A percentile compares a stretch with the other conserved stretches of the same genome.
Conservation (phyloP, 2,888 invertebrate species). For the Erpobdella octoculata region DNA sequence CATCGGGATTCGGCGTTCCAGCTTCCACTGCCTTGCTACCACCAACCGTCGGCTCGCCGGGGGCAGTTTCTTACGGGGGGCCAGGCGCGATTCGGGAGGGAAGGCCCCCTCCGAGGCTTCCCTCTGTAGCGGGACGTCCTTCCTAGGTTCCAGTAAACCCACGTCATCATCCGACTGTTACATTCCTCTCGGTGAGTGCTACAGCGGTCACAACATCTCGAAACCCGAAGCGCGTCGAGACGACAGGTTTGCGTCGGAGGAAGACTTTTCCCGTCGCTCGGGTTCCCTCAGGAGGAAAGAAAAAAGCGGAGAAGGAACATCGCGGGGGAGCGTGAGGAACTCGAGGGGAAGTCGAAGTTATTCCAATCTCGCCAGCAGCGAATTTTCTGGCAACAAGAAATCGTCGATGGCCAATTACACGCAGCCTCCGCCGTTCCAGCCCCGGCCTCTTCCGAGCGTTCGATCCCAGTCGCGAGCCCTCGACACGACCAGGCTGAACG, state of each 20-base stretch:
- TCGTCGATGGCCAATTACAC: neutral
- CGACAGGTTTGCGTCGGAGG: slow-evolving; percentile 5
- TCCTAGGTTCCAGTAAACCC: no score
- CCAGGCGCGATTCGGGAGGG: no score
- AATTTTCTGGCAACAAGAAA: neutral
- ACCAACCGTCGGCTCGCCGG: neutral
- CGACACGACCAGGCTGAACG: neutral
- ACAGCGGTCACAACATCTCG: neutral
- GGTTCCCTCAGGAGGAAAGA: slow-evolving; percentile 2
- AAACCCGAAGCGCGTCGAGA: neutral
- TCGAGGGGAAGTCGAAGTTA: neutral
- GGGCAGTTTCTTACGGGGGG: no score
- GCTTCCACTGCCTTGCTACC: neutral
- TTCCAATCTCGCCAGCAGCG: neutral
- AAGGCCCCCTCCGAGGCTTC: no score
- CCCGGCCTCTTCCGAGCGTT: neutral
- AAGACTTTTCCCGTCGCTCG: neutral
- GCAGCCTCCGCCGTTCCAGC: neutral
- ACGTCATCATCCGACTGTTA: slow-evolving; percentile 2
- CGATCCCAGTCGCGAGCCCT: neutral
- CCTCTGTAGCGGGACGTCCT: no score
- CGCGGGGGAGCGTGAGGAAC: neutral
- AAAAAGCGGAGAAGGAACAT: neutral
- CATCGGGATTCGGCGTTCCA: neutral
- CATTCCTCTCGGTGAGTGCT: neutral